Conservation (phyloP, 1,140 invertebrate species). For the Cotesia typhae region DNA sequence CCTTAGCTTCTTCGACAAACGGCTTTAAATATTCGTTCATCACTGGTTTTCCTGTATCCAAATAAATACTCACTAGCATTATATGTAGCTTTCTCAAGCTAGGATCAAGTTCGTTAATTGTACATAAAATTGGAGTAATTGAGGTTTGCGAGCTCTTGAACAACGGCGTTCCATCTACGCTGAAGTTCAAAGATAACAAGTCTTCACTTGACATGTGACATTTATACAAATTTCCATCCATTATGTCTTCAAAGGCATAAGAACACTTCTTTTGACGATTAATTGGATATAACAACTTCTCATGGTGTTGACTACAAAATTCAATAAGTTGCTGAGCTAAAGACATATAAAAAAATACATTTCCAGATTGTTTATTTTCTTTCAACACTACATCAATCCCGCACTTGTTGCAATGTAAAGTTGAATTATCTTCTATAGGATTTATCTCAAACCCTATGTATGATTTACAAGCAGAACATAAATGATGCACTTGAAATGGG, state of each 20-base stretch:
- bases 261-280: background rate
- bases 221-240: conserved; percentile 5
- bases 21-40: conserved; percentile 43
- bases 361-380: too few relatives aligned
- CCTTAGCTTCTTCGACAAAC: conserved; percentile 39
- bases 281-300: background rate
- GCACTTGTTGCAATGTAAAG: too few relatives aligned
- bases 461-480: too few relatives aligned
- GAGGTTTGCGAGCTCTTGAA: conserved; percentile 38
- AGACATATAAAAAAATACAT: too few relatives aligned
- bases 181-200: conserved; percentile 33
- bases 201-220: background rate
- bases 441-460: too few relatives aligned
- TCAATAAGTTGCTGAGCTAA: too few relatives aligned
- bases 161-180: conserved; percentile 39
- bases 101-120: conserved; percentile 35
- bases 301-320: too few relatives aligned
- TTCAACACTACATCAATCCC: too few relatives aligned
- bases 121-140: conserved; percentile 37
- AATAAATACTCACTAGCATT: conserved; percentile 39
- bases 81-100: conserved; percentile 23
- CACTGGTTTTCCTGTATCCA: conserved; percentile 40
- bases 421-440: too few relatives aligned
- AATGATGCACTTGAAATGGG: too few relatives aligned
- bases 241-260: conserved; percentile 12